Percentiles rank a stretch among this genome's conserved stretches.
Evolutionary conservation across 2,797 vertebrate genomes (phyloP).

Genomic region (Phyllotis vaccarum): DNA sequence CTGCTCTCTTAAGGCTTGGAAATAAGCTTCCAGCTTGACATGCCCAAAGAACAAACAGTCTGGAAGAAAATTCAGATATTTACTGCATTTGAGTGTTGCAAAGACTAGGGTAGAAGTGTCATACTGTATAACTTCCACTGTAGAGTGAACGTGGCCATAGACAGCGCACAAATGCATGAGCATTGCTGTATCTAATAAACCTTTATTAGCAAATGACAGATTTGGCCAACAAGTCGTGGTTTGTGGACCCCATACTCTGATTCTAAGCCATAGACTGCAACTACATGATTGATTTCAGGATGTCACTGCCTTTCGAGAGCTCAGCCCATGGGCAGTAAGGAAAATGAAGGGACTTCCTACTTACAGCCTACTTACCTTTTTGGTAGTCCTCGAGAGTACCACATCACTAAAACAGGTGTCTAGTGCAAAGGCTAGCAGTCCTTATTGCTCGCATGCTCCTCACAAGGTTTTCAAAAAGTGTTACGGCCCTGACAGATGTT

Average conservation of each 20-base stretch:
- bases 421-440: neutral
- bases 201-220: neutral
- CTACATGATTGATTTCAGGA: neutral
- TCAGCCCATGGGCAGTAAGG: neutral
- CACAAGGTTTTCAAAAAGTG: constrained; percentile 10
- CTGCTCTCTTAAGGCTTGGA: neutral
- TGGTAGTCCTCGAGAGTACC: neutral
- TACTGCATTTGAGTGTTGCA: neutral
- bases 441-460: neutral
- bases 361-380: neutral
- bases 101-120: neutral
- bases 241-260: neutral
- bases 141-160: neutral
- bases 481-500: neutral
- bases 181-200: neutral
- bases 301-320: neutral
- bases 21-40: constrained; percentile 22
- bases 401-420: neutral
- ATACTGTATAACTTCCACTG: neutral
- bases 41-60: constrained; percentile 28
- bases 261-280: neutral
- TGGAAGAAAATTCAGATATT: constrained; percentile 45
- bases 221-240: neutral
- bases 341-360: neutral
- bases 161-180: neutral